phyloP scores from a whole-genome alignment of 2,113 vertebrate species.

The Eolophus roseicapilla region DNA sequence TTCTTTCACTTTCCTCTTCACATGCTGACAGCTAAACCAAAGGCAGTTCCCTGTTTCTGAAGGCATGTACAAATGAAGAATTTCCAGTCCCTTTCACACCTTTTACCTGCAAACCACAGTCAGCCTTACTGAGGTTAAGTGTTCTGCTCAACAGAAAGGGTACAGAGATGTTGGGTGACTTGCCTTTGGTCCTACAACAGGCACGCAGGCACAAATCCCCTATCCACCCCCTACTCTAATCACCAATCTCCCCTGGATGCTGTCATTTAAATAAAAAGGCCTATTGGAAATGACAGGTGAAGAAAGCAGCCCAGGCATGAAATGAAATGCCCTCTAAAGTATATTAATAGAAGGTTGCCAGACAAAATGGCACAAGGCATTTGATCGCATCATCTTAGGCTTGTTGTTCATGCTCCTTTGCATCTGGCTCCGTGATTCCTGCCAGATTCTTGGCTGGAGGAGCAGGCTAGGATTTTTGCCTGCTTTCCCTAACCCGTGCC shows the following conservation, averaged over 20 bases:
- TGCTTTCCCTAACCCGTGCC: slow-evolving; percentile 20
- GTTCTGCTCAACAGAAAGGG: background rate
- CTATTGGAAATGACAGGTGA: slow-evolving; percentile 66
- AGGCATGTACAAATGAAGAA: background rate
- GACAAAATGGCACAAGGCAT: slow-evolving; percentile 54
- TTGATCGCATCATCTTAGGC: slow-evolving; percentile 48
- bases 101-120: background rate
- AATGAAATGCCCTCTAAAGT: slow-evolving; percentile 60
- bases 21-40: background rate
- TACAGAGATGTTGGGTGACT: background rate
- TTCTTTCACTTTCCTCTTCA: background rate
- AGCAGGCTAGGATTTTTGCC: slow-evolving; percentile 51
- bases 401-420: slow-evolving; percentile 60
- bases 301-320: slow-evolving; percentile 63
- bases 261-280: slow-evolving; percentile 47
- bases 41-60: background rate
- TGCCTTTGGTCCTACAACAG: background rate
- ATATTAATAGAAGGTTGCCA: slow-evolving; percentile 66
- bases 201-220: background rate
- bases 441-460: slow-evolving; percentile 54
- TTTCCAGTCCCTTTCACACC: background rate
- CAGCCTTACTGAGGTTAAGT: background rate
- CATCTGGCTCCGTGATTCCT: slow-evolving; percentile 57
- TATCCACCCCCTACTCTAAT: background rate
- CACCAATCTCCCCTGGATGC: slow-evolving; percentile 26